Evolutionary conservation across 2,797 vertebrate species (phyloP), one percentile per base, ranked within the genome.

Genomic region (Lithobates pipiens): DNA sequence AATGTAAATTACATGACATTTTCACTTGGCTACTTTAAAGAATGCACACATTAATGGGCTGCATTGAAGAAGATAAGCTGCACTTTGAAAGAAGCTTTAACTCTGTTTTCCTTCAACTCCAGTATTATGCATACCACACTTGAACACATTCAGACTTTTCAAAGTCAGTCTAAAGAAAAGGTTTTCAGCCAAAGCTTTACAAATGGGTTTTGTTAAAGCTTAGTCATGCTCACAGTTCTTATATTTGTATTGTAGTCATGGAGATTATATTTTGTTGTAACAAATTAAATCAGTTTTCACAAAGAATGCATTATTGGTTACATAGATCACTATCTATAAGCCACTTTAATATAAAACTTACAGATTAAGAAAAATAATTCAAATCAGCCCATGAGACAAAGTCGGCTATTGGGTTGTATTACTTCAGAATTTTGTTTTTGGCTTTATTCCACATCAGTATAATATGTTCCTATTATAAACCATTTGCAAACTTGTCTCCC

Each of bases 271-370:
- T 36, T 71, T 89, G 84, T 84, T 88, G 91, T 90, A 92, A 88
- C 80, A 93, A 92, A 90, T 90, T 8, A 61, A 91, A 90, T 93
- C 34, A 36, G 23, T 61, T 71, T 36, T 23, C 9, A 36, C 34
- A 71, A 71, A 39, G 32, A 71, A 23, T 71, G 8, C 21, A 70
- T 29, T 34, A 39, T 23, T 71, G 32, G 32, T 61, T 36, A 39
- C 34, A 71, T 21, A 36, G 32, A 71, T 36, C 36, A 71, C 9
- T 36, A 71, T 36, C 34, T 71, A 36, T 36, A 71, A 23, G 18
- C 68, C 6, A 70, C 5, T 70, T 61, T 61, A 61, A 61, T 23
- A 23, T 61, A 23, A n/a, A 61, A 61, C 54, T 23, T 61, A 21
- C 18, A 61, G 54, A 61, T 2, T 61, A 61, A 15, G 21, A 61